Percentiles rank a stretch among this genome's conserved stretches.
Evolutionary conservation across 1,140 invertebrate species (phyloP).

Genomic region (Anastatus disparis): DNA sequence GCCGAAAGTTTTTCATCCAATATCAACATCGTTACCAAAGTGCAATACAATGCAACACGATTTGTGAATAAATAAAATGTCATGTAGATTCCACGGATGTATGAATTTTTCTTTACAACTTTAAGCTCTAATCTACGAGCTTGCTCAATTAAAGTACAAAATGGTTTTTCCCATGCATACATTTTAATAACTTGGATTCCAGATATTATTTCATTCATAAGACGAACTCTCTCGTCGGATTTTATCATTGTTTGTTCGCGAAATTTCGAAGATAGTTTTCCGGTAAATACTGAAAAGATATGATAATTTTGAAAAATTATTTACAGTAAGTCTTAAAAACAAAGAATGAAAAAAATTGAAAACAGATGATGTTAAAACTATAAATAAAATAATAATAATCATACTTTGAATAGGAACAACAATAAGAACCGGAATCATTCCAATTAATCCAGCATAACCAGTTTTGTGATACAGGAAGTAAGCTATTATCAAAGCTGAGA

Average conservation of each 20-base stretch:
- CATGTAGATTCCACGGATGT: slow-evolving; percentile 76
- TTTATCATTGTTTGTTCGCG: slow-evolving; percentile 71
- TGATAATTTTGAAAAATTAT: neutral
- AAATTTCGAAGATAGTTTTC: slow-evolving; percentile 72
- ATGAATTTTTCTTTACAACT: slow-evolving; percentile 71
- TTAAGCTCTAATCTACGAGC: slow-evolving; percentile 71
- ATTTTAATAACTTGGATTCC: slow-evolving; percentile 81
- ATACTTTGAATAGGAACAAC: slow-evolving; percentile 78
- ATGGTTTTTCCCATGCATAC: slow-evolving; percentile 81
- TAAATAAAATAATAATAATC: slow-evolving; percentile 8
- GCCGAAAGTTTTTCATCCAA: slow-evolving; percentile 66
- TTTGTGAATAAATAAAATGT: slow-evolving; percentile 76
- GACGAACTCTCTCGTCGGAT: slow-evolving; percentile 77
- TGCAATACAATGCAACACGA: slow-evolving; percentile 72
- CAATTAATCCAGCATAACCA: slow-evolving; percentile 73
- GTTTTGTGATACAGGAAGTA: slow-evolving; percentile 73
- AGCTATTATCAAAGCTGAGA: slow-evolving; percentile 70
- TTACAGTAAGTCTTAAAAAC: neutral
- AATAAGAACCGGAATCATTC: slow-evolving; percentile 73
- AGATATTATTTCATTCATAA: slow-evolving; percentile 82
- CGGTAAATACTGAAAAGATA: slow-evolving; percentile 68
- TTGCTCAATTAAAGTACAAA: slow-evolving; percentile 69
- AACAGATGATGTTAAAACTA: neutral
- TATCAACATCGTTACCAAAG: slow-evolving; percentile 70
- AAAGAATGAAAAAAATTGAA: neutral